Conservation (phyloP, 2,797 vertebrate genomes). For the Lepilemur ruficaudatus region DNA sequence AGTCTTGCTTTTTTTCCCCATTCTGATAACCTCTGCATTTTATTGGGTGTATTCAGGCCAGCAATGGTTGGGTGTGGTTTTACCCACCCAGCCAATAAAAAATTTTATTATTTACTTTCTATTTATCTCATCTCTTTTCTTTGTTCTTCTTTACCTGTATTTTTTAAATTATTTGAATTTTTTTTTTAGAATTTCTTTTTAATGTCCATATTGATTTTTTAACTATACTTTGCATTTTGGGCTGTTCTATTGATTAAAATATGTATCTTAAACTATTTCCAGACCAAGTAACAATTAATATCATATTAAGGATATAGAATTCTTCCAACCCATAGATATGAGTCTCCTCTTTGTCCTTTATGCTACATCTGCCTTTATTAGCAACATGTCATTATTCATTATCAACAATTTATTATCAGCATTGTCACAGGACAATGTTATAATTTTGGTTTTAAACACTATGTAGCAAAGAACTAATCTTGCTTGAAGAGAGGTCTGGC, state of each 20-base stretch:
- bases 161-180: neutral
- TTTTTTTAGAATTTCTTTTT: neutral
- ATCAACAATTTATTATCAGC: neutral
- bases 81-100: neutral
- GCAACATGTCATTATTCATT: neutral
- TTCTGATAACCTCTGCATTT: neutral
- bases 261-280: neutral
- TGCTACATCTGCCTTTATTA: neutral
- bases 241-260: neutral
- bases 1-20: neutral
- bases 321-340: neutral
- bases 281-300: neutral
- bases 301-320: neutral
- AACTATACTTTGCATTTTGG: neutral
- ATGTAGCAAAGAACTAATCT: neutral
- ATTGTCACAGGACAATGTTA: neutral
- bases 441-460: neutral
- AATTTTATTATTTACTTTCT: neutral
- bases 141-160: neutral
- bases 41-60: neutral
- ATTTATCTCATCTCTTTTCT: neutral
- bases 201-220: neutral
- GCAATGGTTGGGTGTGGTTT: neutral
- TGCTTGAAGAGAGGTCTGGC: neutral
- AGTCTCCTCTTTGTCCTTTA: neutral